phyloP scores from a whole-genome alignment of 2,888 invertebrate genomes.

The Drosophila rellima region DNA sequence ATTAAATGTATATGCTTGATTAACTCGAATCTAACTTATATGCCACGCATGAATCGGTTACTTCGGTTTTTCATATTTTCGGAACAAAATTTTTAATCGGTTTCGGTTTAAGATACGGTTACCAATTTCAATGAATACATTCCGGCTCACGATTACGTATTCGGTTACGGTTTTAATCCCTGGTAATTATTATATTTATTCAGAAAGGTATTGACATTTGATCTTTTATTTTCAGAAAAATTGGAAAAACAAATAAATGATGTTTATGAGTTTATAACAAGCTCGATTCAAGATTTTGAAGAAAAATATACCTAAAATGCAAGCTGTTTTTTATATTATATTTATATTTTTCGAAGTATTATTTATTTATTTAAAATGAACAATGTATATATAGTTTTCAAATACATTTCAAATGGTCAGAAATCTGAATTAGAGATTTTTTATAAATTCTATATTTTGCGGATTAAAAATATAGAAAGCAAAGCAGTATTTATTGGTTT shows the following conservation, averaged over 20 bases:
- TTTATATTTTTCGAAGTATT: constrained; percentile 32
- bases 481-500: background rate
- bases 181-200: background rate
- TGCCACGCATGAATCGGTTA: no score
- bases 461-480: background rate
- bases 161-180: no score
- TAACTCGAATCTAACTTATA: no score
- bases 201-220: background rate
- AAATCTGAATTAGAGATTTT: background rate
- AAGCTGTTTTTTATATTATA: background rate
- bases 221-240: constrained; percentile 69
- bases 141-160: no score
- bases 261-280: constrained; percentile 86
- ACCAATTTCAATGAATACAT: no score
- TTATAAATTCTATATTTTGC: background rate
- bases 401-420: background rate
- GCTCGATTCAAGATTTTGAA: constrained; percentile 71
- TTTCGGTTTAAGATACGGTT: no score
- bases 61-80: no score
- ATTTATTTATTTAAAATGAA: constrained; percentile 37
- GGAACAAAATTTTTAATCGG: no score
- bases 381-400: background rate
- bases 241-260: constrained; percentile 86
- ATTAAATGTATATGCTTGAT: no score
- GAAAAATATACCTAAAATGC: constrained; percentile 22